Evolutionary conservation across 30 jellyfish, hydroid and myxozoan species (phyloP), one percentile per base, ranked within the genome.

Genomic region (Mastigias papua): DNA sequence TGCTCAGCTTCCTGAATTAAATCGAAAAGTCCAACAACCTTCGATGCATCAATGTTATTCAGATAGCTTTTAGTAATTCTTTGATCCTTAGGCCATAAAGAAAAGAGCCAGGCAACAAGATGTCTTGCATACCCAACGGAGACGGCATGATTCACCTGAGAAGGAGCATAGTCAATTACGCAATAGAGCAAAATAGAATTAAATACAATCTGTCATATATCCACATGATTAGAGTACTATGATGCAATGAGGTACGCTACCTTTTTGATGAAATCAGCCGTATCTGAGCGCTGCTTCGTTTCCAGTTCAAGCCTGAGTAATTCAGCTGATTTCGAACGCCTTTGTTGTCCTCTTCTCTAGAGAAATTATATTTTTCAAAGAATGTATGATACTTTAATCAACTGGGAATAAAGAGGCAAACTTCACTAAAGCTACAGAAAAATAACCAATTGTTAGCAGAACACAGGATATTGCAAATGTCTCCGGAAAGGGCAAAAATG

Each of bases 101-200:
- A 88, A 73, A 94, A 94, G 6, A 94, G 82, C 95, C 97, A 89
- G 23, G 97, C 97, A 27, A 94, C 87, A 19, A 94, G 97, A 73
- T 86, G 96, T 8, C 98, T 92, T 19, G 97, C 93, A 37, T 94
- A 94, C 1, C 98, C 98, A 30, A 94, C 97, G 1, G 98, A 90
- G 31, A 89, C 98, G 34, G 97, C 98, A 78, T 89, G 94, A 78
- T 86, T 89, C 50, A 94, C 97, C 98, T 94, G 73, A 15, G 78
- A 29, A 28, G 67, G 64, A 23, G 69, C 26, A 37, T 25, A 30
- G 23, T 32, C 25, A 4, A 15, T 42, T 42, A 42, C 13, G n/a
- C n/a, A n/a, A n/a, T n/a, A n/a, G n/a, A n/a, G n/a, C n/a, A n/a
- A n/a, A n/a, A n/a, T n/a, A n/a, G n/a, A n/a, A n/a, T n/a, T n/a